Percentiles rank a stretch among this genome's conserved stretches.
Evolutionary conservation across 2,113 vertebrate species (phyloP).

Genomic region (Bubo scandiacus): DNA sequence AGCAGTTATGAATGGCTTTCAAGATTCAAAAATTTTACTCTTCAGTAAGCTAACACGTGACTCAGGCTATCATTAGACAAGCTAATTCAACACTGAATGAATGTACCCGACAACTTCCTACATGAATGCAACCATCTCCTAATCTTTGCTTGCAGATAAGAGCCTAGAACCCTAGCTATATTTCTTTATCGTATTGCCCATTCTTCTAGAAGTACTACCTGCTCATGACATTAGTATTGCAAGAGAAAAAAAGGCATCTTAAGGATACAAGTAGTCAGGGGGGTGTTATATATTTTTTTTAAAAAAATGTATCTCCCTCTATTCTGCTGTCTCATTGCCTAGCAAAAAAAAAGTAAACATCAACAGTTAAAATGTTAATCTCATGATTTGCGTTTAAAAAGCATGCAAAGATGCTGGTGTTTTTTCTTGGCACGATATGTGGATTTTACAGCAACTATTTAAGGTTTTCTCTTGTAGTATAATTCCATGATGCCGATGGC

Average conservation of each 20-base stretch:
- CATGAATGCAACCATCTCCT: background rate
- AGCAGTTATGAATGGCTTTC: background rate
- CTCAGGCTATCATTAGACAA: background rate
- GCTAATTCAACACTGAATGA: background rate
- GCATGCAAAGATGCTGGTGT: accelerated
- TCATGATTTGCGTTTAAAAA: accelerated
- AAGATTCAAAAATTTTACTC: background rate
- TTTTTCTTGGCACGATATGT: accelerated
- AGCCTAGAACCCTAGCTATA: accelerated
- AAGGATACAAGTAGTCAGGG: accelerated
- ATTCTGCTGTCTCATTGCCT: too few species aligned
- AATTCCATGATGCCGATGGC: accelerated
- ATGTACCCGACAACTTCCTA: accelerated
- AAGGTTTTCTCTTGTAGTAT: accelerated
- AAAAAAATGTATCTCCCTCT: accelerated
- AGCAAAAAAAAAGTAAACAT: background rate
- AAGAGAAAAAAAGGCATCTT: background rate
- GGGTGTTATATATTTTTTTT: too few species aligned
- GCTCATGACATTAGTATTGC: background rate
- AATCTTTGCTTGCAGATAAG: background rate
- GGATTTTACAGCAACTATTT: background rate
- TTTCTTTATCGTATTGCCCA: accelerated
- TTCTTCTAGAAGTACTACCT: accelerated
- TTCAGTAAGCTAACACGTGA: background rate
- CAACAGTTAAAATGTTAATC: accelerated